Conservation (phyloP, 2,888 invertebrate genomes). For the Troides aeacus region DNA sequence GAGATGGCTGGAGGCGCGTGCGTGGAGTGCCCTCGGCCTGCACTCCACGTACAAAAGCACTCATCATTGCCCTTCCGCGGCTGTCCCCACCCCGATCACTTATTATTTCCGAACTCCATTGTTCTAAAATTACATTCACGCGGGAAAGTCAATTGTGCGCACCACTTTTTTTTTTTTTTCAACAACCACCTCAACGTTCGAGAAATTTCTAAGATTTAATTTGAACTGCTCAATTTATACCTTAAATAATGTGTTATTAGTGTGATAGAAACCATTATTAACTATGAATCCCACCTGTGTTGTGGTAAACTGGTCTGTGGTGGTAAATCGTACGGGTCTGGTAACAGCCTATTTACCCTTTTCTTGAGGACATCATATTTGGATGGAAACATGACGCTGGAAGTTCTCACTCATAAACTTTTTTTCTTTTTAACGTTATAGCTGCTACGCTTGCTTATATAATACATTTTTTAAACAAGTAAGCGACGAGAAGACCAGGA, state of each 20-base stretch:
- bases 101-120: constrained; percentile 57
- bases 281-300: too few relatives aligned
- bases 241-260: constrained; percentile 5
- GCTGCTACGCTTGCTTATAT: too few relatives aligned
- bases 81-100: constrained; percentile 53
- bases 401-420: too few relatives aligned
- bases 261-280: not conserved
- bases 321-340: too few relatives aligned
- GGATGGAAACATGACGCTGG: too few relatives aligned
- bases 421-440: too few relatives aligned
- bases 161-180: constrained; percentile 34
- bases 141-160: constrained; percentile 40
- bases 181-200: constrained; percentile 10
- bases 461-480: too few relatives aligned
- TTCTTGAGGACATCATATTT: too few relatives aligned
- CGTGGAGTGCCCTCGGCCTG: constrained; percentile 45
- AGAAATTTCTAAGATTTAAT: constrained; percentile 20
- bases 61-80: constrained; percentile 50
- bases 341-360: too few relatives aligned
- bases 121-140: constrained; percentile 48
- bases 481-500: too few relatives aligned
- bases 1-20: constrained; percentile 51
- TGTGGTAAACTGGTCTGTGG: too few relatives aligned
- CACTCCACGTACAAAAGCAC: constrained; percentile 56
- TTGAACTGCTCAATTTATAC: constrained; percentile 1